phyloP scores from a whole-genome alignment of 2,797 vertebrate species.

The Argya squamiceps region DNA sequence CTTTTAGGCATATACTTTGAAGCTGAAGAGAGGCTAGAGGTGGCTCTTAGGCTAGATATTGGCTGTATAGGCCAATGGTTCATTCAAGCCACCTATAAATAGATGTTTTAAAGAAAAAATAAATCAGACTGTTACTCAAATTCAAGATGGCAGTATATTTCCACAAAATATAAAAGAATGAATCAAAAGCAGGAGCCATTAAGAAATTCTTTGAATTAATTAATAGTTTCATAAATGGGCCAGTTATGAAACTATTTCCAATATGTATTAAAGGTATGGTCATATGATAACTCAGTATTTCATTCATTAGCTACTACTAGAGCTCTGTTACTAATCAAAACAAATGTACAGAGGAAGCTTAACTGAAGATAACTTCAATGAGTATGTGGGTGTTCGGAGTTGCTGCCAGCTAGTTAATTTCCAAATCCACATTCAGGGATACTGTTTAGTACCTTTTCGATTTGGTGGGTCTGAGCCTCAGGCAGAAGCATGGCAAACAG shows the following conservation, averaged over 20 bases:
- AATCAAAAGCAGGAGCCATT: neutral
- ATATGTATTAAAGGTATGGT: neutral
- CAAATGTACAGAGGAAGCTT: neutral
- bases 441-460: no score
- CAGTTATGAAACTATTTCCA: neutral
- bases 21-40: neutral
- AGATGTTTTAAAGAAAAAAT: neutral
- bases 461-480: no score
- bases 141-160: neutral
- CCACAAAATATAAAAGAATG: neutral
- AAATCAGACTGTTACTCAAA: neutral
- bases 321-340: neutral
- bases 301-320: neutral
- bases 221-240: neutral
- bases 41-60: neutral
- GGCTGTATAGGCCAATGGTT: neutral
- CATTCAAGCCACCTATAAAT: neutral
- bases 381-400: no score
- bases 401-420: no score
- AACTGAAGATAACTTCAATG: neutral
- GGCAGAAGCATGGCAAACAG: no score
- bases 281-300: neutral
- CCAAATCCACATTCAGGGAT: no score
- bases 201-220: neutral
- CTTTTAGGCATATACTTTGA: neutral